Evolutionary conservation across 1,140 invertebrate species (phyloP).

Genomic region (Drosophila paulistorum): DNA sequence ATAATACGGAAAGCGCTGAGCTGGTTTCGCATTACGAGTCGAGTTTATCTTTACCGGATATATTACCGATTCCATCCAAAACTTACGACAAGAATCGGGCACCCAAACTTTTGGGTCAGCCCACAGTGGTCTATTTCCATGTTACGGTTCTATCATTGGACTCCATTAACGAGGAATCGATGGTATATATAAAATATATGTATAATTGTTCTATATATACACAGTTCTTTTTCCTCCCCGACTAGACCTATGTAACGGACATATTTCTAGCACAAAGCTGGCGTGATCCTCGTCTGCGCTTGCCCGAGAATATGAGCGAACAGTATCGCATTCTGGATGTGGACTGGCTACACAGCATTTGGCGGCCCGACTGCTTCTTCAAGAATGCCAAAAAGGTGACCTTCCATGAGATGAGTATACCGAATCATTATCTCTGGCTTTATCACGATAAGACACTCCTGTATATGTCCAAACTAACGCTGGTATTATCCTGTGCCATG

Average conservation of each 20-base stretch:
- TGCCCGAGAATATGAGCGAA: conserved; percentile 96
- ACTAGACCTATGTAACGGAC: conserved; percentile 94
- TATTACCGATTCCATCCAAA: conserved; percentile 92
- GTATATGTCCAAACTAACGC: conserved; percentile 96
- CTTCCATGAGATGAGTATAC: conserved; percentile 97
- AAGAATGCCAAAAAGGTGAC: conserved; percentile 97
- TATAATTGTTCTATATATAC: neutral
- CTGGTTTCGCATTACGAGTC: conserved; percentile 84
- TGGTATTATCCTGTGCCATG: conserved; percentile 95
- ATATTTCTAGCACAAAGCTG: conserved; percentile 96
- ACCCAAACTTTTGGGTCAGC: conserved; percentile 92
- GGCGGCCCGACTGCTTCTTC: conserved; percentile 96
- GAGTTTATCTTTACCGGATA: conserved; percentile 90
- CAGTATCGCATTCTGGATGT: conserved; percentile 95
- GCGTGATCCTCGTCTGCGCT: conserved; percentile 92
- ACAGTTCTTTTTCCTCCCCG: neutral
- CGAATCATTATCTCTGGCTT: conserved; percentile 95
- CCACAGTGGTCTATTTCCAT: conserved; percentile 94
- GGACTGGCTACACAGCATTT: conserved; percentile 95
- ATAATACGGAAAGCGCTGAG: conserved; percentile 80
- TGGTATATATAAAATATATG: conserved; percentile 85
- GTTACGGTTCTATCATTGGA: conserved; percentile 94
- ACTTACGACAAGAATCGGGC: conserved; percentile 95
- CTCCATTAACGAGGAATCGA: conserved; percentile 96
- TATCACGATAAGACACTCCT: conserved; percentile 95